Evolutionary conservation across 2,113 vertebrate genomes (phyloP).

Genomic region (Caracal caracal): DNA sequence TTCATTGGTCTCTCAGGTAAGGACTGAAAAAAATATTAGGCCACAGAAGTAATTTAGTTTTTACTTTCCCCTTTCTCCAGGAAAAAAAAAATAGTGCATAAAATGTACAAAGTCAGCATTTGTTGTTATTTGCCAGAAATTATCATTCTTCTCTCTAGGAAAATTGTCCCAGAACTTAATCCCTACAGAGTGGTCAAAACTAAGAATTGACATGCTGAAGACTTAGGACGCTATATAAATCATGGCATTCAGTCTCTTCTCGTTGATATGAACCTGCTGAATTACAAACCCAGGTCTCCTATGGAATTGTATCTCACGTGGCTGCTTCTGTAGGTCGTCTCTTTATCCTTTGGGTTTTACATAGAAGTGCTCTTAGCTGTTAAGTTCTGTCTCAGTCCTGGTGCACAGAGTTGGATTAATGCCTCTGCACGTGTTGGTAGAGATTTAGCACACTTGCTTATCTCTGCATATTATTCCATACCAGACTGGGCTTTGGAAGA

Average conservation of each 20-base stretch:
- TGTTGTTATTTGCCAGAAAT: background rate
- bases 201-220: background rate
- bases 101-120: conserved; percentile 11
- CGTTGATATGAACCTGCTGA: background rate
- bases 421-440: background rate
- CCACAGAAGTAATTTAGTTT: background rate
- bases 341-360: background rate
- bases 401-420: too few species aligned
- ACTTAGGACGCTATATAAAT: background rate
- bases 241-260: background rate
- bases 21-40: background rate
- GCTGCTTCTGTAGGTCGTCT: rapidly evolving
- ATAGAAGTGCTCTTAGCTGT: background rate
- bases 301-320: rapidly evolving
- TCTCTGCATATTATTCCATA: background rate
- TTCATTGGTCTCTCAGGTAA: conserved; percentile 5
- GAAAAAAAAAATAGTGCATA: background rate
- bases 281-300: background rate
- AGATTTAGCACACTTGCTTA: background rate
- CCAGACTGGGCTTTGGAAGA: background rate
- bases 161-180: background rate
- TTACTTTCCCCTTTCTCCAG: background rate
- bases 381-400: background rate
- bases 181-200: background rate
- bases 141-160: background rate